These are phyloP conservation scores for Nudaria mundana DNA, from an alignment of 2,888 invertebrate species.

Conservation along the genomic window DNA sequence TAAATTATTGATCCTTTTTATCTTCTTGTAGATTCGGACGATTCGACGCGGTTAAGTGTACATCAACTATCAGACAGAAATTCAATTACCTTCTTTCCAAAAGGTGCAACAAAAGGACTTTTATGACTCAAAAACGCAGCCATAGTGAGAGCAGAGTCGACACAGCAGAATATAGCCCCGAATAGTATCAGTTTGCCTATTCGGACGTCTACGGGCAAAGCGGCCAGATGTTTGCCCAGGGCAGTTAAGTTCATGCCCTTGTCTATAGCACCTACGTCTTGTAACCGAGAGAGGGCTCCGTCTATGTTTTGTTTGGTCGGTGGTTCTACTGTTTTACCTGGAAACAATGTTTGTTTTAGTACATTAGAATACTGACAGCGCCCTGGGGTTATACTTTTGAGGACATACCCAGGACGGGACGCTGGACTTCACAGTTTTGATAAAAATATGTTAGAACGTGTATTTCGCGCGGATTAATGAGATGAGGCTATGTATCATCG, in stretches of 20 bases:
- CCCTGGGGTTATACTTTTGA: too few relatives aligned
- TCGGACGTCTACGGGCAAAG: slow-evolving; percentile 93
- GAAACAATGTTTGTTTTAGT: too few relatives aligned
- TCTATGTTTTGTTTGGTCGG: slow-evolving; percentile 85
- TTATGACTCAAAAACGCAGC: slow-evolving; percentile 91
- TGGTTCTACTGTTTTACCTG: slow-evolving; percentile 87
- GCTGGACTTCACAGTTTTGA: too few relatives aligned
- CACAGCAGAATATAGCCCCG: slow-evolving; percentile 94
- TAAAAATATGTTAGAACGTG: too few relatives aligned
- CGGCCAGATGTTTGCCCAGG: slow-evolving; percentile 92
- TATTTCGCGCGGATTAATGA: too few relatives aligned
- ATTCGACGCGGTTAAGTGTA: too few relatives aligned
- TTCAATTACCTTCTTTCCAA: slow-evolving; percentile 83
- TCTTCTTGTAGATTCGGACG: too few relatives aligned
- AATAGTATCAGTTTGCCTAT: slow-evolving; percentile 96
- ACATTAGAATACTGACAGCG: too few relatives aligned
- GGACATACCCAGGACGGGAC: too few relatives aligned
- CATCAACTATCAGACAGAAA: too few relatives aligned
- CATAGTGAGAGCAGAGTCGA: slow-evolving; percentile 95
- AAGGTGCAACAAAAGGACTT: slow-evolving; percentile 88
- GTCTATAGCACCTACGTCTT: slow-evolving; percentile 91
- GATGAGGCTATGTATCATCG: too few relatives aligned
- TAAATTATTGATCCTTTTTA: too few relatives aligned
- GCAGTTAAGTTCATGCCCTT: slow-evolving; percentile 88
- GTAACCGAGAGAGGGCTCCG: slow-evolving; percentile 85